Percentiles rank a stretch among this genome's conserved stretches.
phyloP scores from a whole-genome alignment of 2,113 vertebrate genomes.

The Ranitomeya imitator region DNA sequence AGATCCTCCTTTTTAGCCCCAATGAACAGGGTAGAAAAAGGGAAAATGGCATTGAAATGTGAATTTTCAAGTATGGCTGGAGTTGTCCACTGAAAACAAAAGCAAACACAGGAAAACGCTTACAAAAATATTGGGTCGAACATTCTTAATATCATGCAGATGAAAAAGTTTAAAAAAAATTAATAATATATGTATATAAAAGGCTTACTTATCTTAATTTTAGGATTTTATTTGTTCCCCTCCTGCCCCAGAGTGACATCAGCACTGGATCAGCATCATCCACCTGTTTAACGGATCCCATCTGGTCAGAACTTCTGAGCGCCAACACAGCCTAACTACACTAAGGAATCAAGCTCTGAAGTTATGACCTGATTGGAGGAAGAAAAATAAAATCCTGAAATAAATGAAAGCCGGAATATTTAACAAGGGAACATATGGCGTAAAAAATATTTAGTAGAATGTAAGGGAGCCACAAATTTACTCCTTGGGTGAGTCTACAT shows the following conservation, averaged over 20 bases:
- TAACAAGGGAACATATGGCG: conserved; percentile 17
- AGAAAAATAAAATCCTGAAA: conserved; percentile 51
- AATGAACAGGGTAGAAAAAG: background rate
- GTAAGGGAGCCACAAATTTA: background rate
- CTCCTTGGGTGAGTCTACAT: background rate
- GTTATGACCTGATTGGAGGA: conserved; percentile 49
- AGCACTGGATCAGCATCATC: conserved; percentile 42
- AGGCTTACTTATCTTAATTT: conserved; percentile 47
- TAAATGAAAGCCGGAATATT: conserved; percentile 30
- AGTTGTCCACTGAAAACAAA: conserved; percentile 2
- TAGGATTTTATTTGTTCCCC: conserved; percentile 49
- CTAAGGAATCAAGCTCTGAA: conserved; percentile 47
- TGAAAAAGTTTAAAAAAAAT: conserved; percentile 7
- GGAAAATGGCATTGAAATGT: background rate
- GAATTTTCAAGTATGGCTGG: conserved; percentile 18
- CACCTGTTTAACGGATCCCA: conserved; percentile 41
- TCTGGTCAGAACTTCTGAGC: conserved; percentile 47
- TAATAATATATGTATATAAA: conserved; percentile 16
- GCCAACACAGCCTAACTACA: conserved; percentile 40
- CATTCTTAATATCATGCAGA: conserved; percentile 38
- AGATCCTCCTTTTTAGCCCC: background rate
- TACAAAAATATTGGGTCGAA: conserved; percentile 6
- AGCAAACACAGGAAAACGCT: conserved; percentile 26
- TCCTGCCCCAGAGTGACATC: conserved; percentile 48
- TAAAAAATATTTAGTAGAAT: background rate